Base-by-base conservation (phyloP, 2,888 invertebrate species). In the Tuberolachnus salignus region DNA sequence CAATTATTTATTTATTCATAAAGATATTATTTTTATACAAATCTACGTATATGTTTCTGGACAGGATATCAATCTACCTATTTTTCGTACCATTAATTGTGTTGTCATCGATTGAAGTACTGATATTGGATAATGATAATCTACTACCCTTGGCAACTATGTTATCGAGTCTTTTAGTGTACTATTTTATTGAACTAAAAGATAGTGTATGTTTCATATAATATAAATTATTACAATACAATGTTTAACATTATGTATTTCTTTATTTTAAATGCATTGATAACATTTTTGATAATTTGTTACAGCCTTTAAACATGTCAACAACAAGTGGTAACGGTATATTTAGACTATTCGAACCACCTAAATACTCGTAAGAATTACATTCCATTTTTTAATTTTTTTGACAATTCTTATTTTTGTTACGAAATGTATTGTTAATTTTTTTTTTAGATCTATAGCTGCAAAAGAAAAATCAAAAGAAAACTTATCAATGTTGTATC, bases 291-390 rank as follows among this genome's bases (percentile, higher is more conserved):
- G 21, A 55, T 19, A n/a, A 16, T n/a, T 59, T 69, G 19, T 67
- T 78, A 49, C 42, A 78, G 78, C 78, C 78, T 21, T 78, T 78
- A 51, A 78, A 78, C 34, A 78, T 78, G 69, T 78, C 78, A 59
- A 61, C 59, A 23, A 69, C 59, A 1, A 69, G 57, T 69, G 78
- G 78, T 51, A 78, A 78, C 42, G 78, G 78, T 55, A 78, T 78
- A 21, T 78, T 78, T 51, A 69, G 78, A 16, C 14, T 78, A 42
- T 78, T 69, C 21, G 78, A 59, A 61, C 23, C 69, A 1, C 75
- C 75, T 34, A 75, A 75, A 67, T 46, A 67, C 21, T 55, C 46
- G 75, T 75, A 57, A 75, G 75, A 23, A 21, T 11, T 51, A 67
- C 11, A 46, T 16, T 26, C 23, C 21, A 64, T 63, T 53, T 21